Evolutionary conservation across 2,797 vertebrate genomes (phyloP).

Genomic region (Tenualosa thibaudeaui): DNA sequence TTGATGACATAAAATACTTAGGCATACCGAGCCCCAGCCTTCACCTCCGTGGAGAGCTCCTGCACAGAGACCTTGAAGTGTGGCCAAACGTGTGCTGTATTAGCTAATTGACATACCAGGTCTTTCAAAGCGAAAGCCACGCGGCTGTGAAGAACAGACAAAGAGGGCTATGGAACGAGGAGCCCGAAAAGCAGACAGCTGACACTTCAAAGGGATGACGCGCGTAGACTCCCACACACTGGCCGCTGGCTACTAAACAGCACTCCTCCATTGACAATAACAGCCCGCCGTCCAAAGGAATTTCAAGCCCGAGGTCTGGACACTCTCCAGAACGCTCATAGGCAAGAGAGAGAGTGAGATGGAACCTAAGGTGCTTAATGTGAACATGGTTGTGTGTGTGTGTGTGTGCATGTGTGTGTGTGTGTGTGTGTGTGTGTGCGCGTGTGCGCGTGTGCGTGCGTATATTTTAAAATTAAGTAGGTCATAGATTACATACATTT

Average conservation of each 20-base stretch:
- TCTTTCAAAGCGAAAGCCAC: conserved; percentile 32
- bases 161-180: conserved; percentile 35
- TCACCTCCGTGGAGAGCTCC: conserved; percentile 38
- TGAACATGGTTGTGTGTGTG: background rate
- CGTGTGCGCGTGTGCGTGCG: background rate
- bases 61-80: conserved; percentile 49
- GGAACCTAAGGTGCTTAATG: background rate
- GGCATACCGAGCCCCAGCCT: conserved; percentile 45
- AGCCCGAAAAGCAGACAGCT: conserved; percentile 29
- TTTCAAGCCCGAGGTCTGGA: conserved; percentile 35
- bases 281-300: conserved; percentile 28
- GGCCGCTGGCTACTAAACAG: conserved; percentile 32
- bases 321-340: background rate
- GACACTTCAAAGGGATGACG: conserved; percentile 43
- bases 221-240: conserved; percentile 32
- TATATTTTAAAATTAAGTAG: background rate
- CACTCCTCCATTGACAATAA: conserved; percentile 38
- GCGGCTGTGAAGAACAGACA: conserved; percentile 24
- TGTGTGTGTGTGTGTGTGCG: background rate
- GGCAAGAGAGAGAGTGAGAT: conserved; percentile 7
- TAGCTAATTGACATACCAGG: conserved; percentile 53
- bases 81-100: conserved; percentile 44
- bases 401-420: background rate
- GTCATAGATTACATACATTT: background rate
- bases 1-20: conserved; percentile 52